Evolutionary conservation across 2,113 vertebrate species (phyloP).

Genomic region (Pseudonaja textilis): DNA sequence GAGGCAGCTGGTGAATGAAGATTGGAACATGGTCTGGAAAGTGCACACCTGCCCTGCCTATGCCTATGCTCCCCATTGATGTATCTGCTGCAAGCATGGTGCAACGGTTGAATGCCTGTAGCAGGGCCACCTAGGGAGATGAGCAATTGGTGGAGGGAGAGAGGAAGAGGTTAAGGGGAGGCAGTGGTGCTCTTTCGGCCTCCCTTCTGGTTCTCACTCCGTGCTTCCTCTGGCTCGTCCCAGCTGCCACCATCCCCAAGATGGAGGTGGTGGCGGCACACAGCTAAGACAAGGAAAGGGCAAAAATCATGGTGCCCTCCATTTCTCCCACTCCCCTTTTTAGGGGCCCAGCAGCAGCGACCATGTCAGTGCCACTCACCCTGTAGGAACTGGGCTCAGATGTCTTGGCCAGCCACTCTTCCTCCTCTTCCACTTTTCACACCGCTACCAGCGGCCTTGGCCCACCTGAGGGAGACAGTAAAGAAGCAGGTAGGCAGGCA

Average conservation of each 20-base stretch:
- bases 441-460: background rate
- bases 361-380: too few relatives aligned
- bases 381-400: background rate
- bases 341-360: conserved; percentile 1
- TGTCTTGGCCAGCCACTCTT: background rate
- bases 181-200: too few relatives aligned
- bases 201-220: background rate
- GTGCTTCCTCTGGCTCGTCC: too few relatives aligned
- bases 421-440: background rate
- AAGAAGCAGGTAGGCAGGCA: background rate
- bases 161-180: background rate
- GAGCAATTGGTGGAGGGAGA: too few relatives aligned
- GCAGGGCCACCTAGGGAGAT: too few relatives aligned
- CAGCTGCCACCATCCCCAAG: background rate
- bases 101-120: background rate
- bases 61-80: too few relatives aligned
- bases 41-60: too few relatives aligned
- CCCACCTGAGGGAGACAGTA: background rate
- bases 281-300: background rate
- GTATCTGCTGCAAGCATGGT: too few relatives aligned
- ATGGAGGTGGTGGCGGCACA: background rate
- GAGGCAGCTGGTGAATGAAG: too few relatives aligned
- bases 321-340: background rate
- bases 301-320: background rate
- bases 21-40: too few relatives aligned